Conservation (phyloP, 2,797 vertebrate genomes). For the Numenius phaeopus region DNA sequence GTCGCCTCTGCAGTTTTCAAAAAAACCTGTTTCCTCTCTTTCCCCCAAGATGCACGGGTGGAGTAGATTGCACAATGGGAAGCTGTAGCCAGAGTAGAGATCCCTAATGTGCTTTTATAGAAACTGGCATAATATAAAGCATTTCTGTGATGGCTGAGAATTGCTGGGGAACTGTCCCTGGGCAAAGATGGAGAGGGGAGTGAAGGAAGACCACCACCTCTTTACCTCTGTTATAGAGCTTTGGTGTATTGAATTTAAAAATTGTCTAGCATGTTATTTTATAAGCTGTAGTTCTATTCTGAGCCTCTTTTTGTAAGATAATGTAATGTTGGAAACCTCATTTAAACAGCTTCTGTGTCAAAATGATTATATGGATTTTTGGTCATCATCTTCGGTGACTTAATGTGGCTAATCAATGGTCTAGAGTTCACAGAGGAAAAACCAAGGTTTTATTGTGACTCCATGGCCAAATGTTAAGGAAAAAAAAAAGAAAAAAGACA, state of each 20-base stretch:
- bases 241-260: not conserved
- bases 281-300: not conserved
- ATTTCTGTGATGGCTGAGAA: not conserved
- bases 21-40: not conserved
- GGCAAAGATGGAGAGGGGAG: not conserved
- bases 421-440: not conserved
- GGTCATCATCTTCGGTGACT: not conserved
- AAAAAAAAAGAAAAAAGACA: too few relatives aligned
- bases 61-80: not conserved
- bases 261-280: not conserved
- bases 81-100: not conserved
- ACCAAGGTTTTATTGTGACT: not conserved
- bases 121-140: not conserved
- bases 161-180: not conserved
- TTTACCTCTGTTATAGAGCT: not conserved
- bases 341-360: not conserved
- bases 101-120: not conserved
- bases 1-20: not conserved
- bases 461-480: not conserved
- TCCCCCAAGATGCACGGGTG: not conserved
- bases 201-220: not conserved
- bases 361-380: not conserved
- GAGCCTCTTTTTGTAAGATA: not conserved
- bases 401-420: not conserved
- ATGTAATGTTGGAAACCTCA: not conserved